A percentile compares a stretch with the other conserved stretches of the same genome.
phyloP scores from a whole-genome alignment of 2,113 vertebrate species.

The Toxostoma redivivum region DNA sequence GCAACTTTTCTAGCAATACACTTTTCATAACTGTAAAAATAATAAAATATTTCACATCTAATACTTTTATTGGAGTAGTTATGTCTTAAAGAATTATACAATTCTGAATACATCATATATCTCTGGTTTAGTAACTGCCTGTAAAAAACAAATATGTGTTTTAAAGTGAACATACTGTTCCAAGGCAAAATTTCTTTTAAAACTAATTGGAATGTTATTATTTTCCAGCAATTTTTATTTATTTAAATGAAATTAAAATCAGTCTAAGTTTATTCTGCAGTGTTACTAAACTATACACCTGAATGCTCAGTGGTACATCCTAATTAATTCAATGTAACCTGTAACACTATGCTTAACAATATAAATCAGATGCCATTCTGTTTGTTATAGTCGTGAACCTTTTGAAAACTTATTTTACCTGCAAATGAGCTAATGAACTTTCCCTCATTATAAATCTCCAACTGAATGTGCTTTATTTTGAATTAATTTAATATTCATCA shows the following conservation, averaged over 20 bases:
- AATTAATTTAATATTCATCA: slow-evolving; percentile 45
- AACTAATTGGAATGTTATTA: neutral
- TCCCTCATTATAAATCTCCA: slow-evolving; percentile 41
- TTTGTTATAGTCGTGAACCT: slow-evolving; percentile 42
- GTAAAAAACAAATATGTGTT: neutral
- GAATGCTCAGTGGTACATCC: neutral
- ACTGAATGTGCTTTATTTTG: slow-evolving; percentile 25
- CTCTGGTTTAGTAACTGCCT: neutral
- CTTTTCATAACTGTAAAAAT: neutral
- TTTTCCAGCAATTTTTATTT: neutral
- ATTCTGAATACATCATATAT: neutral
- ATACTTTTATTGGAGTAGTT: neutral
- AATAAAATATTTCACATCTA: neutral
- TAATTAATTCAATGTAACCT: slow-evolving; percentile 25
- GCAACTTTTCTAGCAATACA: neutral
- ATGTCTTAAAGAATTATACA: neutral
- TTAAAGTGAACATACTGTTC: neutral
- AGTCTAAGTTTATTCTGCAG: neutral
- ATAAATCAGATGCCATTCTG: slow-evolving; percentile 49
- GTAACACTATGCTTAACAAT: slow-evolving; percentile 25
- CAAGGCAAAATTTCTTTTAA: neutral
- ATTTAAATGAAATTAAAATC: neutral
- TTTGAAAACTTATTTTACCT: slow-evolving; percentile 48
- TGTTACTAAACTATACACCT: neutral
- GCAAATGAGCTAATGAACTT: slow-evolving; percentile 46